A percentile compares a stretch with the other conserved stretches of the same genome.
Evolutionary conservation across 2,888 invertebrate genomes (phyloP).

Genomic region (Orgyia antiqua): DNA sequence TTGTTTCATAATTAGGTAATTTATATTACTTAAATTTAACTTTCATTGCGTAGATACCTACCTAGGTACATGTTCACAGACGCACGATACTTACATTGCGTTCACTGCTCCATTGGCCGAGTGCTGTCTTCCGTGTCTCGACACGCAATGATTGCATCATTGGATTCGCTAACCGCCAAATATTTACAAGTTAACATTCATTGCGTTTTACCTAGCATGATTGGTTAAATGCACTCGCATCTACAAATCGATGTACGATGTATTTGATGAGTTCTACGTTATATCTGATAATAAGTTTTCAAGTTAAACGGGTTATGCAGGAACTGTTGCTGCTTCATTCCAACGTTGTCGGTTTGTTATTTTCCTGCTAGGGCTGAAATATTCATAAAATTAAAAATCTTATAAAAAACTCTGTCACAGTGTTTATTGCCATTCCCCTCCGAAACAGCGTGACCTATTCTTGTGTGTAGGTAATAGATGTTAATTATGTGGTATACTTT

Average conservation of each 20-base stretch:
- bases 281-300: conserved; percentile 26
- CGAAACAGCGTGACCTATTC: too few relatives aligned
- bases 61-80: too few relatives aligned
- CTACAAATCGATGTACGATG: conserved; percentile 23
- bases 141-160: conserved; percentile 54
- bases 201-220: conserved; percentile 18
- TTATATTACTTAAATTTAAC: too few relatives aligned
- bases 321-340: conserved; percentile 48
- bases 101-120: conserved; percentile 69
- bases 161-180: conserved; percentile 20
- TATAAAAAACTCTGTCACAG: too few relatives aligned
- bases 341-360: conserved; percentile 62
- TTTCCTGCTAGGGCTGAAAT: conserved; percentile 49
- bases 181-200: conserved; percentile 29
- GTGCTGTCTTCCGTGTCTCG: conserved; percentile 64
- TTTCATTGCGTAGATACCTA: too few relatives aligned
- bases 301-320: conserved; percentile 59
- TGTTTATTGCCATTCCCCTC: too few relatives aligned
- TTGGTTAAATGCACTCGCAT: conserved; percentile 2
- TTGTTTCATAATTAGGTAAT: too few relatives aligned
- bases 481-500: too few relatives aligned
- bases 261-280: conserved; percentile 13
- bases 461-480: too few relatives aligned
- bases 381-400: conserved; percentile 8
- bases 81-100: conserved; percentile 42